phyloP scores from a whole-genome alignment of 1,140 invertebrate species.

The Drosophila nigromelanica region DNA sequence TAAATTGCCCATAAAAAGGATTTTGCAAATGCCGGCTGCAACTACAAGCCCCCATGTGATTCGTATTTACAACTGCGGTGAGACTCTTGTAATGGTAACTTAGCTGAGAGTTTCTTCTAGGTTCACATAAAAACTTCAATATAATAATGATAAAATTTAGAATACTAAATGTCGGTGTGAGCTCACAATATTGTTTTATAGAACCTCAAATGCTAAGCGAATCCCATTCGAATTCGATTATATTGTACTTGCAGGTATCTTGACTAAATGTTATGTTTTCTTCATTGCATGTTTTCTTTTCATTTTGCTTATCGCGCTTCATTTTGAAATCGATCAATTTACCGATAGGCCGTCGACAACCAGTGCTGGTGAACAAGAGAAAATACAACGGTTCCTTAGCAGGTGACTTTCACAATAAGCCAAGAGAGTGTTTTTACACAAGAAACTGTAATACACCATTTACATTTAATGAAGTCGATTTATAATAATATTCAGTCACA shows the following conservation, averaged over 20 bases:
- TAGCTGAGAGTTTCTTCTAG: conserved; percentile 40
- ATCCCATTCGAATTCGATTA: not conserved
- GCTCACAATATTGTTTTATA: conserved; percentile 2
- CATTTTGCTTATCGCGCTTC: not conserved
- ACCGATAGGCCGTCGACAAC: not conserved
- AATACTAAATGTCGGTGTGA: not conserved
- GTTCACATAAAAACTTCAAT: conserved; percentile 15
- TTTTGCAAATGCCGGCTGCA: conserved; percentile 77
- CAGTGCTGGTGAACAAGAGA: conserved; percentile 14
- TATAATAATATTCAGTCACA: too few species aligned
- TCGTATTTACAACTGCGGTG: conserved; percentile 64
- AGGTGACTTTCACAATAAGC: not conserved
- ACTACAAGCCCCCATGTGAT: conserved; percentile 64
- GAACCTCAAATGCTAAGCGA: not conserved
- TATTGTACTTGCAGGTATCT: too few species aligned
- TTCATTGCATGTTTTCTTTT: not conserved
- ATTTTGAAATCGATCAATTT: not conserved
- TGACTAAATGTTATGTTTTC: not conserved
- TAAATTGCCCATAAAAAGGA: conserved; percentile 81
- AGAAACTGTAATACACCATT: too few species aligned
- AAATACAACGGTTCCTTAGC: not conserved
- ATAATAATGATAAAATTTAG: conserved; percentile 16
- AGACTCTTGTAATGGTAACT: conserved; percentile 25
- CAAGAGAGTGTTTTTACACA: not conserved
- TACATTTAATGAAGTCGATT: too few species aligned